A percentile compares a stretch with the other conserved stretches of the same genome.
Conservation (phyloP, 2,113 vertebrate species). For the Gracilinanus agilis region DNA sequence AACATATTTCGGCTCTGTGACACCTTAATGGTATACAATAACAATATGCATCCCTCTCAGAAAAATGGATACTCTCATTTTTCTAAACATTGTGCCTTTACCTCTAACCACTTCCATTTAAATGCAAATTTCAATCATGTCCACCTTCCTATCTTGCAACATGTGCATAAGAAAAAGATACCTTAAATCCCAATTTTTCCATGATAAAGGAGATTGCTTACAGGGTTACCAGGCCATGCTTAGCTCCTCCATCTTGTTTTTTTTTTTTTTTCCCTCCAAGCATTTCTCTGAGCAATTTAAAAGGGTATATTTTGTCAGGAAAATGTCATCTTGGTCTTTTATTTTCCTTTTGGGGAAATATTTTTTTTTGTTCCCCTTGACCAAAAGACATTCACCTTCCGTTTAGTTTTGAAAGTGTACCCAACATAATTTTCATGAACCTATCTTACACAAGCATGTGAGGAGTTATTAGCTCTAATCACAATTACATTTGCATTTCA, state of each 20-base stretch:
- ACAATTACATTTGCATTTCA: background rate
- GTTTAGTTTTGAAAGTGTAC: background rate
- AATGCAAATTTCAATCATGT: constrained; percentile 90
- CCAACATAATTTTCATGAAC: background rate
- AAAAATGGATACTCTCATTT: constrained; percentile 90
- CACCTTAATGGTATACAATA: constrained; percentile 87
- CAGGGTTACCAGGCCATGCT: constrained; percentile 63
- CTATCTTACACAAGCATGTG: background rate
- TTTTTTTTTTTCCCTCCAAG: background rate
- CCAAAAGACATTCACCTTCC: background rate
- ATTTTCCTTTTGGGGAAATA: background rate
- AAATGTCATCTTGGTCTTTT: background rate
- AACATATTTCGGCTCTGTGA: constrained; percentile 86
- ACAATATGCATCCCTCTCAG: constrained; percentile 84
- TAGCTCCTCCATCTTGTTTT: constrained; percentile 48
- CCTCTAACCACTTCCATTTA: constrained; percentile 89
- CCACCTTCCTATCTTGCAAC: constrained; percentile 83
- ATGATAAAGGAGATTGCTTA: constrained; percentile 69
- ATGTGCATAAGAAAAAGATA: constrained; percentile 72
- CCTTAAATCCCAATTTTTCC: constrained; percentile 80
- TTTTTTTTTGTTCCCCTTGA: background rate
- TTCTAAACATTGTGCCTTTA: constrained; percentile 87
- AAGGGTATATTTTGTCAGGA: background rate
- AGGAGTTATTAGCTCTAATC: background rate
- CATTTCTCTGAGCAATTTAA: background rate